Evolutionary conservation across 2,113 vertebrate genomes (phyloP).

Genomic region (Saiga tatarica): DNA sequence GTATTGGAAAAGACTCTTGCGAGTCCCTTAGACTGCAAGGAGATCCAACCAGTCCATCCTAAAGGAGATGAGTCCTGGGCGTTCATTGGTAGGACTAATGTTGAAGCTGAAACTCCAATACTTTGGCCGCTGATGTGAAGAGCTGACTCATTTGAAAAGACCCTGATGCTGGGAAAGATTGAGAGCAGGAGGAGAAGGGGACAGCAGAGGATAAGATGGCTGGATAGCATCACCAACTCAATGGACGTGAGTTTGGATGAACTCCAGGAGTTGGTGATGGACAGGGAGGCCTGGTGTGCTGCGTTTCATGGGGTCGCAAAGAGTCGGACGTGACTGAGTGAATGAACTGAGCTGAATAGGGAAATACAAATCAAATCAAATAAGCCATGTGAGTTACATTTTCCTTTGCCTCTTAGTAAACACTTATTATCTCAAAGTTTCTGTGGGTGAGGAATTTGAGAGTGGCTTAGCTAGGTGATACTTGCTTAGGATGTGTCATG

Average conservation of each 20-base stretch:
- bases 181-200: not conserved
- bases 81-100: not conserved
- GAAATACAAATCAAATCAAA: not conserved
- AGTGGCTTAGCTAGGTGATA: not conserved
- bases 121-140: not conserved
- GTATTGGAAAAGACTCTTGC: not conserved
- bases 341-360: not conserved
- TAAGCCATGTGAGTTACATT: not conserved
- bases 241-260: not conserved
- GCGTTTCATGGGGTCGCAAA: not conserved
- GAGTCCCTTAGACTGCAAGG: not conserved
- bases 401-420: not conserved
- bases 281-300: not conserved
- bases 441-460: not conserved
- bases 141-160: not conserved
- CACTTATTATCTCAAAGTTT: not conserved
- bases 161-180: not conserved
- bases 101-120: not conserved
- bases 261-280: not conserved
- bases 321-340: not conserved
- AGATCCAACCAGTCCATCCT: not conserved
- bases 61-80: not conserved
- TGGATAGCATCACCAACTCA: not conserved
- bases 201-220: accelerated
- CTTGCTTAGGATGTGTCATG: not conserved